Conservation (phyloP, 2,888 invertebrate genomes). For the Conomelus anceps region DNA sequence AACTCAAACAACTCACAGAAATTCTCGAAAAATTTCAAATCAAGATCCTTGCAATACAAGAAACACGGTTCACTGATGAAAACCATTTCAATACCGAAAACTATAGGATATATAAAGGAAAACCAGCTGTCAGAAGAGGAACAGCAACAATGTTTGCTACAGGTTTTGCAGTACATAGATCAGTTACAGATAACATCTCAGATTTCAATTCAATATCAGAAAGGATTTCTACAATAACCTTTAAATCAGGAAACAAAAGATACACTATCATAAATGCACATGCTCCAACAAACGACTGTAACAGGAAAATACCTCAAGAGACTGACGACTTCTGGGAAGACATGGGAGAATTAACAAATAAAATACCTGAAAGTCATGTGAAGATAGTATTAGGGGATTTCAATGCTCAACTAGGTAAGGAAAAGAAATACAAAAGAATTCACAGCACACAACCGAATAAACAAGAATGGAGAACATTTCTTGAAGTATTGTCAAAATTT, state of each 20-base stretch:
- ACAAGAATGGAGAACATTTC: not conserved
- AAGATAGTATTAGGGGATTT: not conserved
- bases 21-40: conserved; percentile 1
- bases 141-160: not conserved
- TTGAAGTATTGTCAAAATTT: not conserved
- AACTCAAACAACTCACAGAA: not conserved
- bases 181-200: not conserved
- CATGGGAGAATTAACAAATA: not conserved
- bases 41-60: conserved; percentile 19
- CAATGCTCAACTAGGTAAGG: conserved; percentile 15
- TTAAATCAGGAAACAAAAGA: too few relatives aligned
- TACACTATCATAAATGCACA: too few relatives aligned
- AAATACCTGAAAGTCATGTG: conserved; percentile 12
- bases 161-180: conserved; percentile 15
- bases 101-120: conserved; percentile 3
- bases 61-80: conserved; percentile 18
- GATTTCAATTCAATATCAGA: too few relatives aligned
- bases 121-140: not conserved
- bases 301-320: conserved; percentile 6
- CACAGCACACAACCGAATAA: conserved; percentile 1
- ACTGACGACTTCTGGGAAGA: conserved; percentile 9
- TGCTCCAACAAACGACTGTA: conserved; percentile 16
- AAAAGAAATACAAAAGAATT: not conserved
- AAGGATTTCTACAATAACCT: too few relatives aligned
- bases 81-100: conserved; percentile 2